A percentile compares a stretch with the other conserved stretches of the same genome.
These are phyloP conservation scores for Fistularia tabacaria DNA, from an alignment of 2,797 vertebrate species.

Conservation along the genomic window DNA sequence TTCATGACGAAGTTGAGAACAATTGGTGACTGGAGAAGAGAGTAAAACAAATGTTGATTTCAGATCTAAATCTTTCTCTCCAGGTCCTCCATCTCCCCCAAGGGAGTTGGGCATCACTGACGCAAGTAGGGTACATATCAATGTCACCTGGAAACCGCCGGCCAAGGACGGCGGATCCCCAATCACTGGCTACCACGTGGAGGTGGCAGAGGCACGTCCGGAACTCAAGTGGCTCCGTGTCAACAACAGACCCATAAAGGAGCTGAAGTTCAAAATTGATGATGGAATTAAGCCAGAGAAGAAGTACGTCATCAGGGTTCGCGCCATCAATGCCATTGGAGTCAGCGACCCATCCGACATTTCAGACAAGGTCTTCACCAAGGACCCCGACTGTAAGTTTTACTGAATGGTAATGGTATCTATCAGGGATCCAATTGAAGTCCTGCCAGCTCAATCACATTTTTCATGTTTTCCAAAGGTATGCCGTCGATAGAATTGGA, in stretches of 20 bases:
- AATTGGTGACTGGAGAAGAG: too few relatives aligned
- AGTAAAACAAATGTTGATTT: background rate
- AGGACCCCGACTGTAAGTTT: conserved; percentile 92
- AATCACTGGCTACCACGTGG: conserved; percentile 93
- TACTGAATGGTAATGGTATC: background rate
- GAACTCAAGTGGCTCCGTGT: conserved; percentile 95
- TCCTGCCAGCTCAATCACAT: background rate
- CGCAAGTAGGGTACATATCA: conserved; percentile 90
- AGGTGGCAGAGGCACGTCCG: conserved; percentile 93
- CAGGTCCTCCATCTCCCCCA: conserved; percentile 91
- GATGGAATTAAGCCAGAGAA: conserved; percentile 96
- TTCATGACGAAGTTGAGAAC: too few relatives aligned
- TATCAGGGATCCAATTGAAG: background rate
- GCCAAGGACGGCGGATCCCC: conserved; percentile 92
- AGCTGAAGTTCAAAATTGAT: conserved; percentile 88
- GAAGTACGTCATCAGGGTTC: conserved; percentile 92
- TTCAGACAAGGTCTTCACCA: conserved; percentile 93
- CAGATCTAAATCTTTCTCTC: background rate
- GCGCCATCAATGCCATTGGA: conserved; percentile 93
- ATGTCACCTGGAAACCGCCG: conserved; percentile 92
- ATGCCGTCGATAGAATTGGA: conserved; percentile 87
- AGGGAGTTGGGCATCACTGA: conserved; percentile 86
- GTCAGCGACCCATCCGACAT: conserved; percentile 92
- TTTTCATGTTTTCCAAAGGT: conserved; percentile 66
- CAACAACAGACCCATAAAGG: conserved; percentile 92